Evolutionary conservation across 2,888 invertebrate species (phyloP).

Genomic region (Metallyticus violacea): DNA sequence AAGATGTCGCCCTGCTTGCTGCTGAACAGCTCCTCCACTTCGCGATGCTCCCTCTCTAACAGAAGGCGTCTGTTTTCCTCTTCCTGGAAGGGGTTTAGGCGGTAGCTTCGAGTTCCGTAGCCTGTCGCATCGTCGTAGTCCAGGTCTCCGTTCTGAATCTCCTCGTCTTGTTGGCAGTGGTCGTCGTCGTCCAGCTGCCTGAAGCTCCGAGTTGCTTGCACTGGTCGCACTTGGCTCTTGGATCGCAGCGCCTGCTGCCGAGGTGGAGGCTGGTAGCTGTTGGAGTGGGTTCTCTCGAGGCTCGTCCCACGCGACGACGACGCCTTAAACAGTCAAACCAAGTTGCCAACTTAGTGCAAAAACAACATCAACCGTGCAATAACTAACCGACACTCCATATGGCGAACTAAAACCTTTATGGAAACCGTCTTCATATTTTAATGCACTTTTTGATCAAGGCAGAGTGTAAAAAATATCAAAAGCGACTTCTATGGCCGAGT

Average conservation of each 20-base stretch:
- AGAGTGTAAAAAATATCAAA: background rate
- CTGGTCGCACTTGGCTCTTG: conserved; percentile 24
- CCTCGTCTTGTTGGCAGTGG: background rate
- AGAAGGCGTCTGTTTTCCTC: background rate
- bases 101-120: background rate
- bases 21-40: background rate
- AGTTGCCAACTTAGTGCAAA: background rate
- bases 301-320: conserved; percentile 24
- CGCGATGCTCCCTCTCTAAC: background rate
- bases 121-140: background rate
- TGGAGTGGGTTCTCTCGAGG: conserved; percentile 20
- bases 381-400: background rate
- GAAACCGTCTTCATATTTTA: background rate
- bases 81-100: background rate
- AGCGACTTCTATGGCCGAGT: background rate
- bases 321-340: background rate
- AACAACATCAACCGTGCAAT: background rate
- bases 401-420: background rate
- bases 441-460: no score
- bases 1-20: background rate
- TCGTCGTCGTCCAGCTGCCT: background rate
- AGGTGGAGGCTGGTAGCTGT: conserved; percentile 2
- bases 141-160: background rate
- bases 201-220: background rate
- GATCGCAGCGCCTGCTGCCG: conserved; percentile 22